Evolutionary conservation across 2,888 invertebrate genomes (phyloP).

Genomic region (Peribatodes rhomboidaria): DNA sequence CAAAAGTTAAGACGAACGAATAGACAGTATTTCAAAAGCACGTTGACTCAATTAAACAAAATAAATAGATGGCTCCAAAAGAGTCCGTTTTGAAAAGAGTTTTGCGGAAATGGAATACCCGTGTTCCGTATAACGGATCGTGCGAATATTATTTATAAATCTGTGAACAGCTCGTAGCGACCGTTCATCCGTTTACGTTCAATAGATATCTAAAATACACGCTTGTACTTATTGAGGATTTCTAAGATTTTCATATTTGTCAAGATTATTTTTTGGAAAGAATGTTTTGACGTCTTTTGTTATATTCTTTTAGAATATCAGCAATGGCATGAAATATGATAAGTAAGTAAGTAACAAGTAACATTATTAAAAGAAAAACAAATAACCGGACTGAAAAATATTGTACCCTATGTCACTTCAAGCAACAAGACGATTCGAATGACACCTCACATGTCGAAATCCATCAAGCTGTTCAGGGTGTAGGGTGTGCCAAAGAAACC

Average conservation of each 20-base stretch:
- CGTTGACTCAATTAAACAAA: constrained; percentile 14
- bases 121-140: constrained; percentile 32
- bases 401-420: too few relatives aligned
- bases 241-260: constrained; percentile 8
- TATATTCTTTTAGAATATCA: too few relatives aligned
- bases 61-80: constrained; percentile 8
- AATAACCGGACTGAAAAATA: too few relatives aligned
- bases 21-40: too few relatives aligned
- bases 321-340: too few relatives aligned
- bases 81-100: constrained; percentile 17
- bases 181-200: constrained; percentile 27
- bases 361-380: too few relatives aligned
- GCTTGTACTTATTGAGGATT: constrained; percentile 10
- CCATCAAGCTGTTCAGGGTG: too few relatives aligned
- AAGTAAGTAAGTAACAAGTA: too few relatives aligned
- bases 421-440: too few relatives aligned
- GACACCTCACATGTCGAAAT: too few relatives aligned
- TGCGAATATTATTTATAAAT: constrained; percentile 35
- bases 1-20: not conserved
- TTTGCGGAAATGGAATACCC: constrained; percentile 33
- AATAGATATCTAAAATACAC: constrained; percentile 20
- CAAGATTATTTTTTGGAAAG: not conserved
- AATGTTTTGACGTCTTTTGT: too few relatives aligned
- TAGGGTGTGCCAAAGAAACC: too few relatives aligned
- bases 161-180: constrained; percentile 19